phyloP scores from a whole-genome alignment of 1,140 invertebrate genomes.

The Bilobella aurantiaca region DNA sequence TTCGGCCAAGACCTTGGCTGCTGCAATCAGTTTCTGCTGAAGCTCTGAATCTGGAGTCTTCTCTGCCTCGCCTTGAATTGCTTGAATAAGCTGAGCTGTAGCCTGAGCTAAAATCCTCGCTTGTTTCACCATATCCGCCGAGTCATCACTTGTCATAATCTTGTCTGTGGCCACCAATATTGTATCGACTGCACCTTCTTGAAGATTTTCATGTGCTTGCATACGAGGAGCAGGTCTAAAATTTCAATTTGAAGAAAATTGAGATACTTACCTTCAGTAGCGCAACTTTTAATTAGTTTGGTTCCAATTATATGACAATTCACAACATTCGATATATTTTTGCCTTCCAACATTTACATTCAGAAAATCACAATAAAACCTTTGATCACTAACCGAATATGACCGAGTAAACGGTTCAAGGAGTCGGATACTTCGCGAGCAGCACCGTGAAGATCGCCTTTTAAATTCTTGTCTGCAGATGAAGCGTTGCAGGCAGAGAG shows the following conservation, averaged over 20 bases:
- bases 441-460: constrained; percentile 68
- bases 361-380: too few relatives aligned
- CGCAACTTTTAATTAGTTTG: too few relatives aligned
- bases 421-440: constrained; percentile 81
- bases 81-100: constrained; percentile 81
- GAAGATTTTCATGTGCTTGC: constrained; percentile 45
- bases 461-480: constrained; percentile 51
- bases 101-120: constrained; percentile 72
- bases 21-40: constrained; percentile 77
- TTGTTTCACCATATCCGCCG: constrained; percentile 88
- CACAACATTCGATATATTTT: too few relatives aligned
- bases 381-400: constrained; percentile 67
- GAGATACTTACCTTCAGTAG: background rate
- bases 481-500: constrained; percentile 69
- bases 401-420: constrained; percentile 78
- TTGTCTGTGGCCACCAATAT: constrained; percentile 84
- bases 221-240: constrained; percentile 38
- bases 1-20: constrained; percentile 85
- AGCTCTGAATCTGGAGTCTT: constrained; percentile 74
- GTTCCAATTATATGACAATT: too few relatives aligned
- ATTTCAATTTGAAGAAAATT: constrained; percentile 12
- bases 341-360: too few relatives aligned
- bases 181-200: constrained; percentile 76
- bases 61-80: constrained; percentile 88
- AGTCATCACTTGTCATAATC: constrained; percentile 69